These are phyloP conservation scores for Myathropa florea DNA, from an alignment of 2,888 invertebrate genomes.

Conservation along the genomic window DNA sequence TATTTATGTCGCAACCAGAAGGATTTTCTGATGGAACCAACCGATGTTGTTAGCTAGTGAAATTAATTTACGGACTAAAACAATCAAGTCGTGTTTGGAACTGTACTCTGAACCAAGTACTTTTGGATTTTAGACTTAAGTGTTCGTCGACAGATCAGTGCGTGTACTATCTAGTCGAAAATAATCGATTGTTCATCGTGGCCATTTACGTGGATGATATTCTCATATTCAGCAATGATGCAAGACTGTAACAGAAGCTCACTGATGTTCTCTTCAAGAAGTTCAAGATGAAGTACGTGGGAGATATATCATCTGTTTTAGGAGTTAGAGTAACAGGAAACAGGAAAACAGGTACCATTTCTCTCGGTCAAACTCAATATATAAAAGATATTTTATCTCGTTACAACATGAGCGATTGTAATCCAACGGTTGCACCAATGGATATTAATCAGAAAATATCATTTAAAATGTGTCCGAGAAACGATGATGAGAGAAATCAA, in stretches of 20 bases:
- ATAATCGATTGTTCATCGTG: constrained; percentile 26
- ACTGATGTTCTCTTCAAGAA: constrained; percentile 21
- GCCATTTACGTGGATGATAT: constrained; percentile 68
- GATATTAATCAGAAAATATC: constrained; percentile 45
- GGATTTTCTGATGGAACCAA: constrained; percentile 40
- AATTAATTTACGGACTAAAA: constrained; percentile 50
- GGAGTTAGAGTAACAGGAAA: constrained; percentile 51
- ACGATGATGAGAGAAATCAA: constrained; percentile 27
- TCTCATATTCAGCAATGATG: constrained; percentile 50
- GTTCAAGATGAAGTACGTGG: constrained; percentile 47
- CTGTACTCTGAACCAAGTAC: constrained; percentile 31
- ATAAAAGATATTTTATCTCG: constrained; percentile 42
- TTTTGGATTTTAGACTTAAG: constrained; percentile 21
- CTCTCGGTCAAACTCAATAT: constrained; percentile 52
- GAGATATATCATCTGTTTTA: constrained; percentile 39
- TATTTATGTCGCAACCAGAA: constrained; percentile 45
- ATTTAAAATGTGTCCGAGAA: constrained; percentile 49
- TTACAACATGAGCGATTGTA: constrained; percentile 59
- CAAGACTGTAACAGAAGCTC: constrained; percentile 17
- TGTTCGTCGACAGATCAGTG: constrained; percentile 26
- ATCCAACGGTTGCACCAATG: constrained; percentile 50
- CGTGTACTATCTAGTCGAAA: constrained; percentile 1
- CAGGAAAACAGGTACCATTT: constrained; percentile 39
- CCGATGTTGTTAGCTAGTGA: constrained; percentile 50
- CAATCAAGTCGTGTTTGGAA: constrained; percentile 55